Evolutionary conservation across 2,888 invertebrate species (phyloP), one percentile per base, ranked within the genome.

Genomic region (Agonopterix arenella): DNA sequence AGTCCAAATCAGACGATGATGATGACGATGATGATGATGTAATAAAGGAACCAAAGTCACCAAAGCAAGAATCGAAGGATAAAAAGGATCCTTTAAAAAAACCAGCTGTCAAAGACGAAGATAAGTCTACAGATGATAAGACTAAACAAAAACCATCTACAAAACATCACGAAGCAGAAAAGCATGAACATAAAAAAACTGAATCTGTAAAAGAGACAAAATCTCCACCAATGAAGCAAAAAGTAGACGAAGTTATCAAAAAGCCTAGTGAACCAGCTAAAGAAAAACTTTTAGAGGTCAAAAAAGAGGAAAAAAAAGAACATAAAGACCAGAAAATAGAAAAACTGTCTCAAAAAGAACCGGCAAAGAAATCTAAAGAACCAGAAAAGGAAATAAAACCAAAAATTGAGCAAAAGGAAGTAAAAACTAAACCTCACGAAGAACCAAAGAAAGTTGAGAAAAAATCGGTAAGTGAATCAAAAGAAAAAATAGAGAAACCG

Each of bases 11-110:
- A 28, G 44, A 43, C 44, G 44, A 47, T 11, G 47, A 49, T 9
- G 61, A 68, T 36, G 63, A 73, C 0, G 62, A 65, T 42, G 56
- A 66, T 36, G 60, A 59, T 11, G 59, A 64, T 36, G 61, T 8
- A 40, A 28, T 36, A 38, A 54, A 54, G 46, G 41, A 40, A 36
- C 36, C 58, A 60, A 49, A 61, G 52, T 43, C 7, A 43, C 43
- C 60, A 55, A 41, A 50, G 41, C 47, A 50, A 52, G 36, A 16
- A 11, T 11, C 9, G n/a, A 40, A 40, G 5, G 40, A 40, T 40
- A 40, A 40, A 40, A 9, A 40, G 36, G 28, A 16, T 13, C 9
- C 46, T 8, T 8, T 55, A 53, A 53, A 54, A 57, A 57, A 59
- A 42, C 8, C n/a, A 4, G 68, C 62, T 9, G 40, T n/a, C 4